phyloP scores from a whole-genome alignment of 2,113 vertebrate species.

The Thomomys bottae region DNA sequence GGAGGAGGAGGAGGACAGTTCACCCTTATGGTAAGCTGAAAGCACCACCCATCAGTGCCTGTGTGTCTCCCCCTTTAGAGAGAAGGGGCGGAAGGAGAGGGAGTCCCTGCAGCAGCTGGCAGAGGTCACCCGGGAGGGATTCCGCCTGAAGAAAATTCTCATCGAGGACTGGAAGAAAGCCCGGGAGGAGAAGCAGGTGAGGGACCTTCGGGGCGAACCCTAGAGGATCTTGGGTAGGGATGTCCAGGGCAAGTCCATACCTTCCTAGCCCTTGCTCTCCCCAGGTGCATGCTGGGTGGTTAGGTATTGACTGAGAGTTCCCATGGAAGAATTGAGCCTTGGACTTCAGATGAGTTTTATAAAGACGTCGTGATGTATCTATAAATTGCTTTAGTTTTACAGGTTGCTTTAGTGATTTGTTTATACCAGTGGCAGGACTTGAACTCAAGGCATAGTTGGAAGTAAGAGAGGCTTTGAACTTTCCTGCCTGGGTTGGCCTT shows the following conservation, averaged over 20 bases:
- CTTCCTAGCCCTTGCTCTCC: neutral
- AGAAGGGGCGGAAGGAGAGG: constrained; percentile 90
- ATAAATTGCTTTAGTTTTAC: no score
- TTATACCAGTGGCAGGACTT: no score
- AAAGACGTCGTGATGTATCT: no score
- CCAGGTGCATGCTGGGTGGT: fast-evolving
- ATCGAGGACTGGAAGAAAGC: constrained; percentile 92
- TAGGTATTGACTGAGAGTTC: neutral
- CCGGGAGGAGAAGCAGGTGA: constrained; percentile 92
- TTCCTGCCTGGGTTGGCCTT: no score
- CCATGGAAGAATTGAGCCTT: neutral
- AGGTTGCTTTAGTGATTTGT: no score
- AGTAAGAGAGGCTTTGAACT: no score
- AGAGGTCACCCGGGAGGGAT: constrained; percentile 92
- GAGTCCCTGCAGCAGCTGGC: constrained; percentile 91
- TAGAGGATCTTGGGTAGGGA: neutral
- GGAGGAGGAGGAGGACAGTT: neutral
- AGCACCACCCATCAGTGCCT: neutral
- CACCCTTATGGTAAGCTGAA: neutral
- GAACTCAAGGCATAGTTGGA: no score
- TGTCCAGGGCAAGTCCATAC: neutral
- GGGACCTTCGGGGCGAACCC: fast-evolving
- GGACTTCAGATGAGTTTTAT: neutral
- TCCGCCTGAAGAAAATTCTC: constrained; percentile 90
- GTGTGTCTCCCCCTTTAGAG: constrained; percentile 81